Percentiles rank a stretch among this genome's conserved stretches.
Evolutionary conservation across 2,113 vertebrate species (phyloP).

Genomic region (Callocephalon fimbriatum): DNA sequence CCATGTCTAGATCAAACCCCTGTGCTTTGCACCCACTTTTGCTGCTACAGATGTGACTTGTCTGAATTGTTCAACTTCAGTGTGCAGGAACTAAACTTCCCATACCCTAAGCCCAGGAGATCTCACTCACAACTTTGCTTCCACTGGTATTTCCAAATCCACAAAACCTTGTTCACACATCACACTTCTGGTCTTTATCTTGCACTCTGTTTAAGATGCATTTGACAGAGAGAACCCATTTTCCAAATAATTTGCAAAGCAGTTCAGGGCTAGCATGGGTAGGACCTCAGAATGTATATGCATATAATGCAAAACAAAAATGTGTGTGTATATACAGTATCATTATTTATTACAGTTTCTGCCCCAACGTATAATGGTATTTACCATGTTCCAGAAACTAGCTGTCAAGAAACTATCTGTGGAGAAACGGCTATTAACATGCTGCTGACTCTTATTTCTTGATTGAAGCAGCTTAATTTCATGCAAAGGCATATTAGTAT

Average conservation of each 20-base stretch:
- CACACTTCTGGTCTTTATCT: neutral
- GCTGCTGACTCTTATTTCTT: neutral
- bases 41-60: neutral
- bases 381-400: neutral
- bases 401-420: neutral
- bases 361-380: neutral
- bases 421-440: neutral
- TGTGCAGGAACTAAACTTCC: neutral
- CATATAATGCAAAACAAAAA: neutral
- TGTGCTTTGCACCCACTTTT: neutral
- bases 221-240: neutral
- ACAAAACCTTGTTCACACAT: neutral
- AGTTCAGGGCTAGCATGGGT: neutral
- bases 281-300: neutral
- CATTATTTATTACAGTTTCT: neutral
- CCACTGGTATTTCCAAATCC: neutral
- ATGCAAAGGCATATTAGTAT: neutral
- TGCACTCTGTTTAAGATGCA: neutral
- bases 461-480: neutral
- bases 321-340: neutral
- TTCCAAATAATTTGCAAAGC: neutral
- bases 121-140: neutral
- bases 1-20: neutral
- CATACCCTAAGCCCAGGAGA: neutral
- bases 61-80: neutral